Evolutionary conservation across 1,140 invertebrate species (phyloP).

Genomic region (Listronotus bonariensis): DNA sequence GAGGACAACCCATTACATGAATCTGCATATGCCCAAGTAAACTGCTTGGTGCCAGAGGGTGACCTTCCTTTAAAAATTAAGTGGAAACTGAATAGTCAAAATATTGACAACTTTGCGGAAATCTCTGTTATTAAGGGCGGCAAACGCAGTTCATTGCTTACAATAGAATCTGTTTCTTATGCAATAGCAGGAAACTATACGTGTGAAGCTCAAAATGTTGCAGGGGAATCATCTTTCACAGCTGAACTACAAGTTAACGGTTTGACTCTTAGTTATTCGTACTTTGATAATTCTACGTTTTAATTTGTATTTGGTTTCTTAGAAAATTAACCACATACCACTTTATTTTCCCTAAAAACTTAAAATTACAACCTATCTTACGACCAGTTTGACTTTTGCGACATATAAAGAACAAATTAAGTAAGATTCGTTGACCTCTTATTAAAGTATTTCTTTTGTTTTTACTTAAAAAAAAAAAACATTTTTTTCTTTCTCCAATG

Average conservation of each 20-base stretch:
- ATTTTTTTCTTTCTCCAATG: not conserved
- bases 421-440: too few species aligned
- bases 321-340: too few species aligned
- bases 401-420: too few species aligned
- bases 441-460: not conserved
- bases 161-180: constrained; percentile 75
- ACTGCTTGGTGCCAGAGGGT: constrained; percentile 73
- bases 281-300: not conserved
- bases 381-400: too few species aligned
- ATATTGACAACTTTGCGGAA: constrained; percentile 56
- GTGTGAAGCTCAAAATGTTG: constrained; percentile 76
- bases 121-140: constrained; percentile 58
- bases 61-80: constrained; percentile 69
- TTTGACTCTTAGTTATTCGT: constrained; percentile 42
- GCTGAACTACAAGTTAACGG: constrained; percentile 70
- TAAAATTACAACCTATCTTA: too few species aligned
- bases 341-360: too few species aligned
- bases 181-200: constrained; percentile 78
- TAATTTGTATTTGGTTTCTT: not conserved
- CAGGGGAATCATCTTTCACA: constrained; percentile 71
- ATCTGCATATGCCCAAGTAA: constrained; percentile 72
- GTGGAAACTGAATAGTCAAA: constrained; percentile 68
- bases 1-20: constrained; percentile 70
- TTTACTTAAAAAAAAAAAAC: too few species aligned
- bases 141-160: constrained; percentile 58